Evolutionary conservation across 35 echinoderm and acorn worm species (phyloP).

Genomic region (Ophioderma brevispina): DNA sequence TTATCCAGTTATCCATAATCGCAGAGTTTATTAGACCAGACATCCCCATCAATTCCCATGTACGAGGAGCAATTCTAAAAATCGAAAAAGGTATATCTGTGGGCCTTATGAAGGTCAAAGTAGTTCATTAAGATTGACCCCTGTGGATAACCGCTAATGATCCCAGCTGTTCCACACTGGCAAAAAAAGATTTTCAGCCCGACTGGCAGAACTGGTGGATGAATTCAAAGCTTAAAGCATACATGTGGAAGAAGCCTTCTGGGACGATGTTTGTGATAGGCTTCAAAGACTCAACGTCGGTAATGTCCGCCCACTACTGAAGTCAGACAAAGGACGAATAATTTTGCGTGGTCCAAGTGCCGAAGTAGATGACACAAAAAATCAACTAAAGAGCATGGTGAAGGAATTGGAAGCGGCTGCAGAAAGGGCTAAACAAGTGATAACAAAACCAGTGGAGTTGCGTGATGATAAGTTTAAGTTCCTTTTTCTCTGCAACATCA

Average conservation of each 20-base stretch:
- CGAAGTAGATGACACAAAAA: background rate
- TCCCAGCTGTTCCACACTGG: background rate
- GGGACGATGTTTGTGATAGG: background rate
- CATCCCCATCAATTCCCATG: background rate
- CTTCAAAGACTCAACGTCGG: background rate
- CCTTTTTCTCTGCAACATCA: background rate
- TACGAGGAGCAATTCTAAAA: background rate
- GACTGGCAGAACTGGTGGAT: background rate
- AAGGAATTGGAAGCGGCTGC: background rate
- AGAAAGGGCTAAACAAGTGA: constrained; percentile 7
- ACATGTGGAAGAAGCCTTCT: background rate
- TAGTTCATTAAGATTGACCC: background rate
- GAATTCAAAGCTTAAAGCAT: background rate
- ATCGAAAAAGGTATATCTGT: background rate
- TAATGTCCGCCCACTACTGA: background rate
- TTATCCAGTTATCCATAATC: background rate
- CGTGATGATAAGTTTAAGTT: background rate
- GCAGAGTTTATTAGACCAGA: constrained; percentile 8
- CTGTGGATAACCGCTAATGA: background rate
- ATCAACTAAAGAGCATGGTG: background rate
- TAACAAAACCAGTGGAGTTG: background rate
- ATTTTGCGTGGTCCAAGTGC: background rate
- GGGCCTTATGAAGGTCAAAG: background rate
- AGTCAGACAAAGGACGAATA: background rate
- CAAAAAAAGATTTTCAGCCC: background rate